Base-by-base conservation (phyloP, 2,888 invertebrate species). In the Cheilosia vernalis region DNA sequence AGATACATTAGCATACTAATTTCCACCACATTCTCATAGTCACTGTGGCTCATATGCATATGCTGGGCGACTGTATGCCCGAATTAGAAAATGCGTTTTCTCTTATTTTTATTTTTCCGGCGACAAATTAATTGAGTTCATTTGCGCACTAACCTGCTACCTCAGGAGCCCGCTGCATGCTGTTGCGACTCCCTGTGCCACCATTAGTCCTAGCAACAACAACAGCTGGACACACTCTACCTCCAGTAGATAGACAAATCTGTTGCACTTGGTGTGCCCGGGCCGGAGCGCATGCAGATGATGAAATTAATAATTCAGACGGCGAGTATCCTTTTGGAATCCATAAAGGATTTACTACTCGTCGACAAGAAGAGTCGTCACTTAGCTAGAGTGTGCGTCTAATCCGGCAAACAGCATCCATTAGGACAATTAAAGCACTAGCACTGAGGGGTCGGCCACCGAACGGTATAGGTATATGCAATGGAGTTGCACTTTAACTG, bases 221-320 rank as follows among this genome's bases (percentile, higher is more conserved):
- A 69, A 7, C 60, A 51, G 24, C 53, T 40, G 40, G 44, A 67
- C 17, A 42, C 19, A 49, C n/a, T 55, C 30, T 13, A 37, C 4
- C 27, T 27, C 27, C 27, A 27, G 27, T 1, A 27, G 17, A 13
- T 30, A 30, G 9, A 2, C 30, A 9, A 30, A 2, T 47, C 49
- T 37, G 19, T 56, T 33, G 17, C 24, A 33, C 40, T 40, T 17
- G 10, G 44, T n/a, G 53, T 37, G 17, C 5, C 27, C 27, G 27
- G 27, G 6, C 27, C 44, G 51, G 49, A 33, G 33, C 37, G 24
- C 24, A 33, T 69, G 21, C 42, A 37, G 44, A 77, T 47, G 69
- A 49, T 61, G n/a, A n/a, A n/a, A 76, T 85, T 80, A 80, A 85
- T 85, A 80, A 85, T 85, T 80, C 24, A 56, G 67, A 72, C 74